Percentiles rank a stretch among this genome's conserved stretches.
Conservation (phyloP, 2,888 invertebrate species). For the Epinotia brunnichana region DNA sequence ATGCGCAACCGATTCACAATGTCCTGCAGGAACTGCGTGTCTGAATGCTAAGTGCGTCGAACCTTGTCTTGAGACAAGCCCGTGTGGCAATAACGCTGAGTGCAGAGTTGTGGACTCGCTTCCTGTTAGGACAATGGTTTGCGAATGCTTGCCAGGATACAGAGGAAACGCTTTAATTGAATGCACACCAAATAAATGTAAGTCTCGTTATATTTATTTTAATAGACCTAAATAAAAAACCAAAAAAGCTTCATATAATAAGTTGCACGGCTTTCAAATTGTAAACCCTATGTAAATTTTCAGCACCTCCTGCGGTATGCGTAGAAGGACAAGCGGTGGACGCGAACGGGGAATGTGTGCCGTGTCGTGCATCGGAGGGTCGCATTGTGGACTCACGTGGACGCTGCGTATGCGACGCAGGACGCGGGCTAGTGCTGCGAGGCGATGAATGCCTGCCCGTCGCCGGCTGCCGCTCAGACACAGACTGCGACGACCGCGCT, state of each 20-base stretch:
- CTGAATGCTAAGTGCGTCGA: slow-evolving; percentile 92
- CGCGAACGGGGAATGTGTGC: slow-evolving; percentile 89
- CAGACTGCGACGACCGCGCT: slow-evolving; percentile 90
- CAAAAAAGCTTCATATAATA: neutral
- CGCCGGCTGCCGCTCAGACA: slow-evolving; percentile 87
- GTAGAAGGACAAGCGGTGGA: slow-evolving; percentile 90
- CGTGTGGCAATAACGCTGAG: slow-evolving; percentile 91
- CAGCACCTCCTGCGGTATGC: slow-evolving; percentile 86
- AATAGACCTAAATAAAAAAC: neutral
- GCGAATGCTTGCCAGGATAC: slow-evolving; percentile 93
- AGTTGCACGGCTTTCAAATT: neutral
- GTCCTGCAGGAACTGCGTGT: slow-evolving; percentile 92
- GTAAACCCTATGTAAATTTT: slow-evolving; percentile 34
- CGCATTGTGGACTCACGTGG: slow-evolving; percentile 90
- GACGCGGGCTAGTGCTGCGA: slow-evolving; percentile 90
- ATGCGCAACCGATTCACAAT: slow-evolving; percentile 91
- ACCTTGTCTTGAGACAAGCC: slow-evolving; percentile 90
- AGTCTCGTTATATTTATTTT: slow-evolving; percentile 60
- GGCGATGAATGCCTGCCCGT: slow-evolving; percentile 91
- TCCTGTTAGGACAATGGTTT: slow-evolving; percentile 94
- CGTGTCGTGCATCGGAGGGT: slow-evolving; percentile 88
- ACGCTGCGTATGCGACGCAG: slow-evolving; percentile 91
- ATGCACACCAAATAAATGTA: slow-evolving; percentile 88
- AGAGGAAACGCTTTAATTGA: slow-evolving; percentile 93
- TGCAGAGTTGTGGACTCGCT: slow-evolving; percentile 91